Base-by-base conservation (phyloP, 1,140 invertebrate species). In the Hyposmocoma kahamanoa region DNA sequence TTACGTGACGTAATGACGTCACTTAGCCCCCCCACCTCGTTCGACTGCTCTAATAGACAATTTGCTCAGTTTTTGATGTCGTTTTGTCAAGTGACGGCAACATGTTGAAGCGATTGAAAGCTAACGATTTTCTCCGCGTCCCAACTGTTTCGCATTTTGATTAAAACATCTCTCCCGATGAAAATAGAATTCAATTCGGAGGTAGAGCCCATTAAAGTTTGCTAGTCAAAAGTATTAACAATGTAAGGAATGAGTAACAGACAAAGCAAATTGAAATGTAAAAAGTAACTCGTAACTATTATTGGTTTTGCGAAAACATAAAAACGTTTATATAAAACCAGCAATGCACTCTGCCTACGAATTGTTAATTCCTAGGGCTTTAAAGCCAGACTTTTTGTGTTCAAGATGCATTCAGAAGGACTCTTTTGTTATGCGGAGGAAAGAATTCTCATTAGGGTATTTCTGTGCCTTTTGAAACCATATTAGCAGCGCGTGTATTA, bases 1-100 rank as follows among this genome's bases (percentile, higher is more conserved):
- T 84, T 76, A 81, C 77, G 64, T 59, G 64, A 69, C 70, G 55
- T 82, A 82, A 84, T 78, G 76, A 78, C 74, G 63, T 73, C 78
- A 80, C 71, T 82, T 82, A 74, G 50, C 55, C 53, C 30, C 53
- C 53, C 50, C 53, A 56, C 59, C 59, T 65, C 69, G 59, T 15
- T 36, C 62, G 53, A 54, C 53, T 47, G 52, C 53, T 59, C 69
- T 78, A 81, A 78, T 76, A 73, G 74, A 63, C 68, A 75, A 79
- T 82, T 76, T 73, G 55, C 53, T 50, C 49, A 62, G 56, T 62
- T 65, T 65, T 62, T 64, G 55, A 54, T 47, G 54, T 38, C 57
- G 38, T 59, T 69, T 66, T 53, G 56, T 59, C 54, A 45, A 54
- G 41, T 47, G 20, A 48, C 47, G 47, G 24, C 34, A 21, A 17